These are phyloP conservation scores for Sebastes vulpes DNA, from an alignment of 2,797 vertebrate species.

Conservation along the genomic window DNA sequence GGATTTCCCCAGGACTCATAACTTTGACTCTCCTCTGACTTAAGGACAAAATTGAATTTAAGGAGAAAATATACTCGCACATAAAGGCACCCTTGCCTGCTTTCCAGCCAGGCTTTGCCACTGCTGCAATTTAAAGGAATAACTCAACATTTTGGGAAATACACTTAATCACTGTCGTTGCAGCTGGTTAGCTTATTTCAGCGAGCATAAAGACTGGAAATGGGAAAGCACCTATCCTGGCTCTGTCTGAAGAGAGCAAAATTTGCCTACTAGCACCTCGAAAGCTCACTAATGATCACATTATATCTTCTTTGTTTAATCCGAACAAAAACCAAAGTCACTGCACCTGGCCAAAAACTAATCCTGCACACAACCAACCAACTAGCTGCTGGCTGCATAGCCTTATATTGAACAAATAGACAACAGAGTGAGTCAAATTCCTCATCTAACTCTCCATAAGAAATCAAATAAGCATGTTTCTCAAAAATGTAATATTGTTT, in stretches of 20 bases:
- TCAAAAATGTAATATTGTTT: rapidly evolving
- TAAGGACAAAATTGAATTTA: neutral
- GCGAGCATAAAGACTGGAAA: neutral
- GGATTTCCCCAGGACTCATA: conserved; percentile 1
- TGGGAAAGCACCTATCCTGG: too few relatives aligned
- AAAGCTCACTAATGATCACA: neutral
- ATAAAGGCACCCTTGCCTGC: neutral
- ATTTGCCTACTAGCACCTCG: too few relatives aligned
- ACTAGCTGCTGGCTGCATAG: neutral
- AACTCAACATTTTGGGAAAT: neutral
- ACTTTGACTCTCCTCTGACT: neutral
- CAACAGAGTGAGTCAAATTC: neutral
- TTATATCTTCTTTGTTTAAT: neutral
- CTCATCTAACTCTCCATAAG: neutral
- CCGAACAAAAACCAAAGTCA: neutral
- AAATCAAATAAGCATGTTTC: too few relatives aligned
- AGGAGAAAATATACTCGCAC: neutral
- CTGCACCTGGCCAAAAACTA: neutral
- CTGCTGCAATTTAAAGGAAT: neutral
- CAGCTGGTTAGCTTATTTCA: neutral
- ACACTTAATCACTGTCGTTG: neutral
- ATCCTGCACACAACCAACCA: neutral
- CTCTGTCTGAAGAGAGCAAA: too few relatives aligned
- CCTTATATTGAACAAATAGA: too few relatives aligned
- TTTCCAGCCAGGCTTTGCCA: neutral